phyloP scores from a whole-genome alignment of 1,140 invertebrate species.

The Drosophila melanogaster region Release_6_plus_ISO1_MT NT_037436.4:18398501-18399000 shows the following conservation, averaged over 20 bases:
- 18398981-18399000: too few species aligned
- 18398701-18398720: slow-evolving; percentile 48
- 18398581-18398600: slow-evolving; percentile 84
- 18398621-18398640: slow-evolving; percentile 35
- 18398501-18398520: slow-evolving; percentile 3
- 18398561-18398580: slow-evolving; percentile 58
- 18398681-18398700: slow-evolving; percentile 11
- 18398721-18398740: slow-evolving; percentile 53
- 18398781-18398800: slow-evolving; percentile 69
- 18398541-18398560: slow-evolving; percentile 9
- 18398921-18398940: neutral
- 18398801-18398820: slow-evolving; percentile 23
- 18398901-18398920: neutral
- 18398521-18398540: slow-evolving; percentile 28
- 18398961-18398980: neutral
- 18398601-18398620: slow-evolving; percentile 71
- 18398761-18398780: slow-evolving; percentile 83
- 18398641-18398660: slow-evolving; percentile 53
- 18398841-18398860: neutral
- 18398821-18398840: neutral
- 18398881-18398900: too few species aligned
- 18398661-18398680: slow-evolving; percentile 76
- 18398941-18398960: neutral
- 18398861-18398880: neutral
- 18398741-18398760: slow-evolving; percentile 76